A percentile compares a stretch with the other conserved stretches of the same genome.
Conservation (phyloP, 2,113 vertebrate genomes). For the Pan paniscus region DNA sequence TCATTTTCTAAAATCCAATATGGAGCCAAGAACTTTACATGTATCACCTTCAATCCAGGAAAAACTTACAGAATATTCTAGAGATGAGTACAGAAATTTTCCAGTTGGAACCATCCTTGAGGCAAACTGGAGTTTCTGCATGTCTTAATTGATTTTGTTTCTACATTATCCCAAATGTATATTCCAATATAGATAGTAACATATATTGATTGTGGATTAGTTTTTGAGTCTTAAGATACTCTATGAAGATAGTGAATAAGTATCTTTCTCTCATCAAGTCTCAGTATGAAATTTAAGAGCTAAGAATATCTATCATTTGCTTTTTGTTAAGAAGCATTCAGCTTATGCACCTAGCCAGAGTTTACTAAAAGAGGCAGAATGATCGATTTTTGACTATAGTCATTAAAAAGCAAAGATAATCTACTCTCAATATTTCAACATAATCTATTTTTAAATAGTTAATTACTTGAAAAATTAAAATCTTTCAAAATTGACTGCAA, state of each 20-base stretch:
- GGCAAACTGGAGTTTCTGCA: neutral
- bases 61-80: neutral
- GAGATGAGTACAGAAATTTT: neutral
- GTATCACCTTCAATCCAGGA: neutral
- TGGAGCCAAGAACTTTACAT: neutral
- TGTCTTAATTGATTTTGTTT: neutral
- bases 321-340: constrained; percentile 18
- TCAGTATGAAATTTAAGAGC: constrained; percentile 2
- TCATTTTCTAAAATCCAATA: neutral
- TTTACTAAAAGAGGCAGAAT: constrained; percentile 12
- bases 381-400: neutral
- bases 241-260: neutral
- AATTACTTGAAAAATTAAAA: constrained; percentile 23
- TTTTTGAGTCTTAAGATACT: neutral
- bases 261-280: neutral
- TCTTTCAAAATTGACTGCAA: constrained; percentile 48
- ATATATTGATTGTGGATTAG: neutral
- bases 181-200: neutral
- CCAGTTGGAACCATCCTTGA: neutral
- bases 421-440: constrained; percentile 32
- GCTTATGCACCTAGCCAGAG: neutral
- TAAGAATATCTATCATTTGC: neutral
- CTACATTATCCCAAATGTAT: neutral
- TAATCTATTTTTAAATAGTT: constrained; percentile 52
- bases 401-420: constrained; percentile 45